Evolutionary conservation across 2,797 vertebrate species (phyloP).

Genomic region (Leuciscus waleckii): DNA sequence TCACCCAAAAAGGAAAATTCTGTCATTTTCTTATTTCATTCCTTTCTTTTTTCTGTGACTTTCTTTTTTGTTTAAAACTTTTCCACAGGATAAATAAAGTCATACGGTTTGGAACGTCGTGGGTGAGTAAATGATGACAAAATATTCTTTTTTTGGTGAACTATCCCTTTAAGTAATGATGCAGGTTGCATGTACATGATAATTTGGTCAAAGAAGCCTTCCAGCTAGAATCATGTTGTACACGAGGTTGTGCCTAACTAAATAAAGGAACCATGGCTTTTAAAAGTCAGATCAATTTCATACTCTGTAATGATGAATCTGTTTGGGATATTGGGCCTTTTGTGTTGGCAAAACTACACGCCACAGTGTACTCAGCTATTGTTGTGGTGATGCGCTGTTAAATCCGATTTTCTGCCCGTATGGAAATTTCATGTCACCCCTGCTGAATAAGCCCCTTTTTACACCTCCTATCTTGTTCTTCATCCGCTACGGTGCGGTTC

Average conservation of each 20-base stretch:
- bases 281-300: constrained; percentile 81
- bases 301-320: constrained; percentile 73
- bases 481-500: constrained; percentile 59
- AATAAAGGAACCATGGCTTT: constrained; percentile 79
- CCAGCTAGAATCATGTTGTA: constrained; percentile 37
- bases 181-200: no score
- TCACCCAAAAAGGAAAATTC: background rate
- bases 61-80: background rate
- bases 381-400: constrained; percentile 82
- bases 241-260: constrained; percentile 67
- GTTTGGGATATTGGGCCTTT: constrained; percentile 62
- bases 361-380: constrained; percentile 72
- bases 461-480: constrained; percentile 65
- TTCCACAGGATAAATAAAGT: background rate
- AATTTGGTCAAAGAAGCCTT: constrained; percentile 28
- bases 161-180: background rate
- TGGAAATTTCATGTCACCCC: constrained; percentile 78
- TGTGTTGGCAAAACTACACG: constrained; percentile 44
- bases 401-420: constrained; percentile 86
- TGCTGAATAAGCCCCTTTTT: constrained; percentile 70
- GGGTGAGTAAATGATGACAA: background rate
- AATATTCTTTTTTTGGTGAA: background rate
- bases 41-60: background rate
- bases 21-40: background rate
- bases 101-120: background rate